Evolutionary conservation across 2,888 invertebrate species (phyloP), one percentile per base, ranked within the genome.

Genomic region (Polydrusus pterygomalis): DNA sequence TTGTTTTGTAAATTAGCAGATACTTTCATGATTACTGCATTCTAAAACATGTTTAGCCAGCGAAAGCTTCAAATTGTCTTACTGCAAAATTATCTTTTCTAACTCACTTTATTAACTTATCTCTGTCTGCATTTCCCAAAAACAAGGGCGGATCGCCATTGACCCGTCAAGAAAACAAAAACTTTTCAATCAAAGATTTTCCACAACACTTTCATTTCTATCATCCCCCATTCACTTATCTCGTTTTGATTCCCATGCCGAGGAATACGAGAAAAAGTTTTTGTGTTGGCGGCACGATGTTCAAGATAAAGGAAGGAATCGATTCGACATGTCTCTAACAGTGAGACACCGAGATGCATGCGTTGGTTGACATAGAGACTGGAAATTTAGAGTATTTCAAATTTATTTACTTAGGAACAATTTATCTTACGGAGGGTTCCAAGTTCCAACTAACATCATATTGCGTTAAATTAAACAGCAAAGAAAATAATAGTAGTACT

Each of bases 121-220:
- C 54, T 58, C 15, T 15, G 58, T 38, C 38, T 58, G 62, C 13
- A 20, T 25, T 64, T 20, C 30, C n/a, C 20, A 54, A 38, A 54
- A 67, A 54, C 67, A 67, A 67, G 40, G 67, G 54, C 38, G 17
- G 40, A 54, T 49, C 25, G 30, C 40, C 40, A 47, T 47, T 30
- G 30, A 64, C 30, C 47, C 45, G 25, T 17, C 49, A 45, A n/a
- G 34, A 58, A 58, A 54, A 68, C 54, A 69, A 58, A 58, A 69
- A 69, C 58, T 69, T 69, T 69, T 68, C 68, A 56, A 68, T 68
- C 69, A 69, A 58, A 69, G 69, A 58, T 34, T 69, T 58, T 67
- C 20, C 54, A 17, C 69, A 69, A 69, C 58, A 69, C 69, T 69
- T 56, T 69, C 25, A 69, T 58, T 25, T 34, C 56, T 58, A 58